Percentiles rank a stretch among this genome's conserved stretches.
phyloP scores from a whole-genome alignment of 2,888 invertebrate genomes.

The Eurois occulta region DNA sequence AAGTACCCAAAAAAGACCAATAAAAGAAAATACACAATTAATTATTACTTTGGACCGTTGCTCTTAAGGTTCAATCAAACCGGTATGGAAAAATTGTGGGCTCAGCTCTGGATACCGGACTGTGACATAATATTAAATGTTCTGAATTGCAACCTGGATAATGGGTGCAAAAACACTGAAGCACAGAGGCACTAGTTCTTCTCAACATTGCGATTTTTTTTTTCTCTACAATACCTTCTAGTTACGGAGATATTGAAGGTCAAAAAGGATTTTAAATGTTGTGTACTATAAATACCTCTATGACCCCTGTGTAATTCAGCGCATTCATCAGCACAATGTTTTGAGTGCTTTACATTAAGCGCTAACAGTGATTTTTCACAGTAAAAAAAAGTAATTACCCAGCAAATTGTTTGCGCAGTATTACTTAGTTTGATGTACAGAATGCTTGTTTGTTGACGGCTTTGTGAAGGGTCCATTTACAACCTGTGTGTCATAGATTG shows the following conservation, averaged over 20 bases:
- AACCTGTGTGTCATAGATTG: background rate
- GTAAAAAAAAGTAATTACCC: background rate
- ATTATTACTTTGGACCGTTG: slow-evolving; percentile 46
- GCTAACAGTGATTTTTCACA: background rate
- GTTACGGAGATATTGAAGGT: background rate
- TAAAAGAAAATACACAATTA: slow-evolving; percentile 12
- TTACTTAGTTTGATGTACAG: background rate
- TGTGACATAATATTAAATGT: background rate
- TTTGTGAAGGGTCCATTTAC: background rate
- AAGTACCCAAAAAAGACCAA: background rate
- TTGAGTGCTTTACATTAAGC: background rate
- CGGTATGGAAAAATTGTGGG: background rate
- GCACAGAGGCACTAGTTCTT: background rate
- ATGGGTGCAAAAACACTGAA: background rate
- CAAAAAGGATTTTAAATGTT: no score
- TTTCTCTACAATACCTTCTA: background rate
- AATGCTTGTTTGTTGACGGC: background rate
- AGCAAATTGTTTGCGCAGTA: background rate
- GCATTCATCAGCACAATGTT: no score
- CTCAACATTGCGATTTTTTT: background rate
- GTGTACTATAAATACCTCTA: no score
- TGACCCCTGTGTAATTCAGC: no score
- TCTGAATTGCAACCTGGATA: background rate
- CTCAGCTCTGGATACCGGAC: background rate
- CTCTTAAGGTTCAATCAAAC: background rate